Conservation (phyloP, 2,113 vertebrate genomes). For the Oreochromis spilurus region DNA sequence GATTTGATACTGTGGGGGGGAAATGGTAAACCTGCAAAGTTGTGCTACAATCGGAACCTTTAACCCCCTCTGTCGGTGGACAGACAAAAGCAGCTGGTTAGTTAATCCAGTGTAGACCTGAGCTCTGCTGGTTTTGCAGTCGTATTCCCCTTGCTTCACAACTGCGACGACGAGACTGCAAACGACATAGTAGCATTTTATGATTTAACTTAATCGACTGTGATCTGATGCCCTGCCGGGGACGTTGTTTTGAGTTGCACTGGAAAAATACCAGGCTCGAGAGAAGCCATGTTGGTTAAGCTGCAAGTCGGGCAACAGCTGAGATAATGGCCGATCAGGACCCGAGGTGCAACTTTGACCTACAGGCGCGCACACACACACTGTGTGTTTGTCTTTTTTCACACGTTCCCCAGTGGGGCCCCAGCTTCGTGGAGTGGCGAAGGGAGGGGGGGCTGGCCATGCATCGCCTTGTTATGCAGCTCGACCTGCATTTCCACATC, state of each 20-base stretch:
- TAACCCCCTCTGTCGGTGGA: slow-evolving; percentile 44
- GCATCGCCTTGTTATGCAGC: not conserved
- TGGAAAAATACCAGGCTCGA: slow-evolving; percentile 16
- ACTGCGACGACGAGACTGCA: not conserved
- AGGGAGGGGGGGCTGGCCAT: not conserved
- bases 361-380: not conserved
- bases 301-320: slow-evolving; percentile 62
- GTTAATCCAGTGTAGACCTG: not conserved
- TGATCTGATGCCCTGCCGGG: not conserved
- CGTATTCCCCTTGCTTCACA: not conserved
- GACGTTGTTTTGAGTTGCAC: not conserved
- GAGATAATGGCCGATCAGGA: slow-evolving; percentile 73
- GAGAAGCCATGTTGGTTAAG: slow-evolving; percentile 71
- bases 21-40: slow-evolving; percentile 1
- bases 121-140: not conserved
- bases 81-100: not conserved
- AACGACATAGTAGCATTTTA: rapidly evolving
- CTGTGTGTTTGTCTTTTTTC: not conserved
- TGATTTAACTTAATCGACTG: not conserved
- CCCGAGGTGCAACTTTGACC: slow-evolving; percentile 58
- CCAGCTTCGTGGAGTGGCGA: not conserved
- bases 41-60: not conserved
- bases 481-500: slow-evolving; percentile 42
- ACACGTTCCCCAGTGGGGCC: not conserved
- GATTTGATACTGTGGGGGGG: too few relatives aligned